phyloP scores from a whole-genome alignment of 92 coral and sea anemone genomes.

The Zoanthus gigantus region DNA sequence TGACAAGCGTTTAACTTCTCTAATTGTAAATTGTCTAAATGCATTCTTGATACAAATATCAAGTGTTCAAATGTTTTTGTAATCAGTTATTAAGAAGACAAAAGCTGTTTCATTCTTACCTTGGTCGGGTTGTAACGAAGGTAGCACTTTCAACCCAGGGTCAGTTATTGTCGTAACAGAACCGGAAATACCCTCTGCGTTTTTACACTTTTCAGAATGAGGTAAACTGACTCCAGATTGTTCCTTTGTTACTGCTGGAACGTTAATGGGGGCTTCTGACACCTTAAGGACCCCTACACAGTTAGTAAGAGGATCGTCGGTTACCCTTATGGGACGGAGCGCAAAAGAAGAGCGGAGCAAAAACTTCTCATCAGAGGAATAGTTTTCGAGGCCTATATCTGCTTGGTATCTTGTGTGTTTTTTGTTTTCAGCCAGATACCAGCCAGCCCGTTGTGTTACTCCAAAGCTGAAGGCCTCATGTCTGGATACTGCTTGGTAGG shows the following conservation, averaged over 20 bases:
- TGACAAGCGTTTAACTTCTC: too few species aligned
- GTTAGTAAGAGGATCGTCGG: conserved; percentile 22
- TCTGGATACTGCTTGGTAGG: conserved; percentile 33
- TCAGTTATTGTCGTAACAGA: not conserved
- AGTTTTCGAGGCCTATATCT: not conserved
- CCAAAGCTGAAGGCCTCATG: conserved; percentile 40
- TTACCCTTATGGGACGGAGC: not conserved
- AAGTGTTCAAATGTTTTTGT: too few species aligned
- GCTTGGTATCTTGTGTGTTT: conserved; percentile 12
- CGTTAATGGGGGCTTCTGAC: not conserved
- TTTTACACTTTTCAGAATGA: conserved; percentile 1
- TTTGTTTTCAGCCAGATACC: conserved; percentile 22
- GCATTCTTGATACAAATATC: too few species aligned
- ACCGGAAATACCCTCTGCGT: not conserved
- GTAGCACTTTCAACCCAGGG: not conserved
- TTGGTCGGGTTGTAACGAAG: not conserved
- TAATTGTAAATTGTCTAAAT: too few species aligned
- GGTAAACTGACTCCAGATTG: not conserved
- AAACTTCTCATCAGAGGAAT: not conserved
- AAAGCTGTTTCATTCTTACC: not conserved
- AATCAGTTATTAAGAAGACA: too few species aligned
- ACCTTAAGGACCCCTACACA: conserved; percentile 20
- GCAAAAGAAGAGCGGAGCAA: conserved; percentile 15
- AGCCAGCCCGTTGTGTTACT: conserved; percentile 4
- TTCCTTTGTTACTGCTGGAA: not conserved